Evolutionary conservation across 2,888 invertebrate genomes (phyloP), one percentile per base, ranked within the genome.

Genomic region (Conistra vaccinii): DNA sequence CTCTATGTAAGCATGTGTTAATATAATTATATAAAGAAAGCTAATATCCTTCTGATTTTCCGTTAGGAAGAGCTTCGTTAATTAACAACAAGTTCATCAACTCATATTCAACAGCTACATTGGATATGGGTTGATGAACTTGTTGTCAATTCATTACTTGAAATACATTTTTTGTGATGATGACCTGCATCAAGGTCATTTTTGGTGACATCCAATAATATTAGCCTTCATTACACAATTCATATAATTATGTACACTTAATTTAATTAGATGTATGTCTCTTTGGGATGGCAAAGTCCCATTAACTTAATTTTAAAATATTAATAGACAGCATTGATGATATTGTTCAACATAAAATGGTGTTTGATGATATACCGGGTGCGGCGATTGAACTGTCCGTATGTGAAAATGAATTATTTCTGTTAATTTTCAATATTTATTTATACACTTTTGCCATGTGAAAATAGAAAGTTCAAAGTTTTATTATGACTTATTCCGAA

Each of bases 211-310:
- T 26, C 32, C 29, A 39, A 58, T 60, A 14, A 68, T 69, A 77
- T 69, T 62, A 69, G 51, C 57, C 9, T 69, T 70, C 69, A 62
- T 75, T 71, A 74, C 6, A 78, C 73, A 74, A 76, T 71, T 72
- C 5, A 76, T 60, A 80, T 53, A 82, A 74, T 35, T 65, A 78
- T 58, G 78, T 79, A 85, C 84, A 86, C 72, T 29, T 39, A 62
- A 66, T 32, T 53, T 23, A 48, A 51, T 53, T 12, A 29, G 1
- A 45, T 53, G 20, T 48, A 63, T 32, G 23, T 20, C n/a, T 79
- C 10, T 26, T 32, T 42, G 26, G 20, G 23, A 57, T 51, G 45
- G 1, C 42, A 0, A 17, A 42, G 17, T 26, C 2, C 26, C 32
- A 57, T 26, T 26, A 35, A 1, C 48, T 58, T 32, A 12, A 71